Evolutionary conservation across 2,113 vertebrate genomes (phyloP), one percentile per base, ranked within the genome.

Genomic region (Atrichornis clamosus): DNA sequence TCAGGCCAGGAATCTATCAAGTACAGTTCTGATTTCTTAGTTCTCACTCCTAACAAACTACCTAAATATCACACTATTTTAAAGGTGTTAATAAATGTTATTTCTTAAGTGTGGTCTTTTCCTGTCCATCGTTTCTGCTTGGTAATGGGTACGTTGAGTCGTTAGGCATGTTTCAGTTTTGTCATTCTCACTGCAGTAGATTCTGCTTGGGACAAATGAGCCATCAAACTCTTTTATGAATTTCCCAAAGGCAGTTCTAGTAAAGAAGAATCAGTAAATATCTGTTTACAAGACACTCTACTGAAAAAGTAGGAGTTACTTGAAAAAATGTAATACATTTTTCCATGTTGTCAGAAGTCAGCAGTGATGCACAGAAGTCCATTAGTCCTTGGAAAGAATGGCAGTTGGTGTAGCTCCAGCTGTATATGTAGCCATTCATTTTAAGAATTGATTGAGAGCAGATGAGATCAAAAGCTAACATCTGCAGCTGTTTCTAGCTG

Each of bases 391-490:
- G 74, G 68, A 85, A 90, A 9, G 60, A 76, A 67, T 59, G 69
- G 60, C 85, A 80, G 59, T 81, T 92, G 69, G 11, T 87, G 56
- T 26, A 75, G 58, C 60, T 93, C 90, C 92, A 94, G 88, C 83
- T 32, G 16, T 72, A 49, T 55, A 18, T 16, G 35, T 63, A 91
- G 85, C 41, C 2, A 0, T 85, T 84, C 77, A 42, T 90, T 90
- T 92, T 35, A 58, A 75, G 90, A 62, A 89, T 26, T 96, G 88
- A 95, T 89, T 92, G 89, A 84, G 93, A 91, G 81, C 94, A 95
- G 93, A 90, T 93, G 93, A 95, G 81, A 95, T 94, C 84, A 92
- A 86, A 93, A 94, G 73, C 87, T 95, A 87, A 88, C 74, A 64
- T 91, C 77, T 95, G 91, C 82, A 92, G 94, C 93, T 74, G 50